Evolutionary conservation across 2,113 vertebrate genomes (phyloP).

Genomic region (Laterallus jamaicensis): DNA sequence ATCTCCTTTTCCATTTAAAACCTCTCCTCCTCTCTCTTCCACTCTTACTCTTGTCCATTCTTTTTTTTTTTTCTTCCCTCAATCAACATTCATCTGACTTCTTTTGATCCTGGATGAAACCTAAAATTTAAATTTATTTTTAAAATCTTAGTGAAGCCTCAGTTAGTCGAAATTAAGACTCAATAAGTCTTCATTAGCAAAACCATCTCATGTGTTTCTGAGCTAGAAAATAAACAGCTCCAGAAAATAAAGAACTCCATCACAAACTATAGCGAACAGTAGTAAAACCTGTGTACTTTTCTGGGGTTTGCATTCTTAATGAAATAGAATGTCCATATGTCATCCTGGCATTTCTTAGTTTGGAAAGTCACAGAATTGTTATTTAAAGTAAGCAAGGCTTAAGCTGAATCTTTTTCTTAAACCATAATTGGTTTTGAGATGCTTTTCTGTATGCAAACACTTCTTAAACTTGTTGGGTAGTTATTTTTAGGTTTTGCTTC

Average conservation of each 20-base stretch:
- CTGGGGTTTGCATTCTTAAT: not conserved
- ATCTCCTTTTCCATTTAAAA: not conserved
- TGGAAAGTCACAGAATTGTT: not conserved
- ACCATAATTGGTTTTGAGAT: not conserved
- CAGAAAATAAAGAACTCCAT: not conserved
- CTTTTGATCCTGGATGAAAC: not conserved
- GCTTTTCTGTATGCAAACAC: not conserved
- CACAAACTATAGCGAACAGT: not conserved
- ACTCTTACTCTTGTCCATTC: not conserved
- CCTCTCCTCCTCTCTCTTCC: not conserved
- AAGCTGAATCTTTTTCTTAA: not conserved
- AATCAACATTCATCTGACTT: not conserved
- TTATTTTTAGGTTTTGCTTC: not conserved
- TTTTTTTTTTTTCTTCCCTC: too few species aligned
- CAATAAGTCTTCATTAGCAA: not conserved
- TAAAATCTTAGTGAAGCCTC: not conserved
- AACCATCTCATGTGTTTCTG: not conserved
- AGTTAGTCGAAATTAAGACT: too few species aligned
- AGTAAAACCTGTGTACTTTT: not conserved
- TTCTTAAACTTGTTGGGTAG: not conserved
- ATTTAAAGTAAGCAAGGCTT: not conserved
- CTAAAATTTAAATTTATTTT: not conserved
- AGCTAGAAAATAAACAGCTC: not conserved
- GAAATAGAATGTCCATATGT: not conserved
- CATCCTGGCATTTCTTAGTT: not conserved